Conservation (phyloP, 2,797 vertebrate genomes). For the Ctenochaetus hawaiiensis region DNA sequence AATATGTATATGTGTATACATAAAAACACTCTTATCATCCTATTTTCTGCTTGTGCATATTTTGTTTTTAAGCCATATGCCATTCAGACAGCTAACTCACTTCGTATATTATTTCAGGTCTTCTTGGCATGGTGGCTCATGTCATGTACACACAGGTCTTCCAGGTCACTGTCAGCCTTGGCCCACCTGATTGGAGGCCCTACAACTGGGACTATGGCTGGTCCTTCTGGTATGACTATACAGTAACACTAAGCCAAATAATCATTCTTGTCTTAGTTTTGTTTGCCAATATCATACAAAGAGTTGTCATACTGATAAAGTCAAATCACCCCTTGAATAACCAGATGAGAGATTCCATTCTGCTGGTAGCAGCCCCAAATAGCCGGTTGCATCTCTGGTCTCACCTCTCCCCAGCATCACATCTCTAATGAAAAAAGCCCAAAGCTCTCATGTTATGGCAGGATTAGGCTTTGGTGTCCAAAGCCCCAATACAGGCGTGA, state of each 20-base stretch:
- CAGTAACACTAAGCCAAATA: neutral
- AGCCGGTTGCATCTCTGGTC: constrained; percentile 21
- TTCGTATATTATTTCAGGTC: constrained; percentile 82
- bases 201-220: constrained; percentile 94
- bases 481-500: constrained; percentile 70
- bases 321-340: constrained; percentile 1
- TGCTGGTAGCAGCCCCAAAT: constrained; percentile 16
- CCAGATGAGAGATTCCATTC: constrained; percentile 11
- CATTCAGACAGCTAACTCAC: neutral
- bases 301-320: neutral
- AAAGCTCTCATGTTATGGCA: constrained; percentile 76
- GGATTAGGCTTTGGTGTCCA: constrained; percentile 80
- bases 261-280: neutral
- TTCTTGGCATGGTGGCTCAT: constrained; percentile 94
- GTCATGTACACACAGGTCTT: constrained; percentile 95
- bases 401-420: constrained; percentile 66
- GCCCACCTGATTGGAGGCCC: constrained; percentile 92
- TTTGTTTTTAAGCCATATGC: neutral
- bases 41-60: neutral
- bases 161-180: constrained; percentile 91
- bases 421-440: constrained; percentile 74
- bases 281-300: neutral
- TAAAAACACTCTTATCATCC: neutral
- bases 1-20: no score
- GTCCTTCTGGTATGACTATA: constrained; percentile 90